Evolutionary conservation across 2,888 invertebrate genomes (phyloP), one percentile per base, ranked within the genome.

Genomic region (Apamea monoglypha): DNA sequence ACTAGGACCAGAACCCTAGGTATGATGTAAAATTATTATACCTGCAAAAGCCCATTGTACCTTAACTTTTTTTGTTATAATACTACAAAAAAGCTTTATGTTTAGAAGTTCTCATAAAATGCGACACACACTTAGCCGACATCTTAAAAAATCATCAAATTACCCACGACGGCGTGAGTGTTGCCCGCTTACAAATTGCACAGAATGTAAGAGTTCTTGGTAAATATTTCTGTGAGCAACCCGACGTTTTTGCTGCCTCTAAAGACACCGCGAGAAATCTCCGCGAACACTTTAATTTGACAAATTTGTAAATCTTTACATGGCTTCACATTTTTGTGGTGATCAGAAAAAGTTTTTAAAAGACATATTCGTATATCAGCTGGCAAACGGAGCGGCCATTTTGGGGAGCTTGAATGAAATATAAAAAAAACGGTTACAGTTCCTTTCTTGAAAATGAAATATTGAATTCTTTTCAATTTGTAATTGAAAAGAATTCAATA

Each of bases 201-300:
- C 73, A 72, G 81, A 87, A 87, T 76, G 81, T 79, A 84, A 85
- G 80, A 85, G 80, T 88, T 89, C 88, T 87, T 47, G 50, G 80
- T 83, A 87, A 88, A 87, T 81, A 85, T 83, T 89, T 86, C 81
- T 89, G 80, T 81, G 78, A 40, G 59, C 63, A 72, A 71, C 36
- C 80, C 66, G 78, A 69, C 53, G 40, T 89, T 88, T 89, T 87
- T 88, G 76, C 78, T 50, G 68, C 14, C 36, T 71, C 79, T 68
- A 72, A 82, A 85, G 84, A 81, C 82, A 77, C 78, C 82, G 81
- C 87, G 86, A 82, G 84, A 80, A 84, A 87, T 84, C 76, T 77
- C 76, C 81, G 66, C 74, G 73, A 84, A 89, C 85, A 87, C 88
- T 88, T 91, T 90, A 90, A 90, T 90, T 90, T 90, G 89, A 88